Percentiles rank a stretch among this genome's conserved stretches.
These are phyloP conservation scores for Oophaga sylvatica DNA, from an alignment of 2,797 vertebrate genomes.

Conservation along the genomic window DNA sequence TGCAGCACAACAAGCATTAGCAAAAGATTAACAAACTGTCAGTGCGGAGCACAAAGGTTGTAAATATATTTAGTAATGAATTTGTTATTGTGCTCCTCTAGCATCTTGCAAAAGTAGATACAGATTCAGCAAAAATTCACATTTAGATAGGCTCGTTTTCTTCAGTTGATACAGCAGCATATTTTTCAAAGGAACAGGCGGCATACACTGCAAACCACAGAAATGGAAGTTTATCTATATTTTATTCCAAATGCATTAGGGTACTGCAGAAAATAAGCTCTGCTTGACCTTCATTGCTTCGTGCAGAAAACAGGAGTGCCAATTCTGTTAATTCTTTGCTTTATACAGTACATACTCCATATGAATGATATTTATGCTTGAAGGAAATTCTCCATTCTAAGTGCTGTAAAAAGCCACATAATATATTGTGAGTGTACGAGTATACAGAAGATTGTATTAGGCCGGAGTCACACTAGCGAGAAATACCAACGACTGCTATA, in stretches of 20 bases:
- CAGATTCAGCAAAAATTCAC: constrained; percentile 44
- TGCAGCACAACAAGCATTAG: constrained; percentile 41
- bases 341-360: background rate
- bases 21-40: constrained; percentile 53
- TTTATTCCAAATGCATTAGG: constrained; percentile 49
- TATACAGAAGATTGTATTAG: background rate
- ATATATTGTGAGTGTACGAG: background rate
- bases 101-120: constrained; percentile 47
- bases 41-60: constrained; percentile 32
- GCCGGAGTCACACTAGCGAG: no score
- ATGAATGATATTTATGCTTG: background rate
- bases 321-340: constrained; percentile 16
- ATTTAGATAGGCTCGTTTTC: constrained; percentile 48
- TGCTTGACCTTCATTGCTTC: constrained; percentile 26
- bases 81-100: constrained; percentile 44
- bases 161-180: constrained; percentile 38
- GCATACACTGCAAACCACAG: constrained; percentile 6
- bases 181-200: constrained; percentile 39
- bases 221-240: constrained; percentile 42
- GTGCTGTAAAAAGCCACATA: background rate
- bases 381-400: background rate
- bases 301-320: constrained; percentile 9
- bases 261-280: constrained; percentile 1
- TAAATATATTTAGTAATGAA: constrained; percentile 42
- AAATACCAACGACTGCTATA: no score